Evolutionary conservation across 1,140 invertebrate species (phyloP), one percentile per base, ranked within the genome.

Genomic region (Glossosoma conforme): DNA sequence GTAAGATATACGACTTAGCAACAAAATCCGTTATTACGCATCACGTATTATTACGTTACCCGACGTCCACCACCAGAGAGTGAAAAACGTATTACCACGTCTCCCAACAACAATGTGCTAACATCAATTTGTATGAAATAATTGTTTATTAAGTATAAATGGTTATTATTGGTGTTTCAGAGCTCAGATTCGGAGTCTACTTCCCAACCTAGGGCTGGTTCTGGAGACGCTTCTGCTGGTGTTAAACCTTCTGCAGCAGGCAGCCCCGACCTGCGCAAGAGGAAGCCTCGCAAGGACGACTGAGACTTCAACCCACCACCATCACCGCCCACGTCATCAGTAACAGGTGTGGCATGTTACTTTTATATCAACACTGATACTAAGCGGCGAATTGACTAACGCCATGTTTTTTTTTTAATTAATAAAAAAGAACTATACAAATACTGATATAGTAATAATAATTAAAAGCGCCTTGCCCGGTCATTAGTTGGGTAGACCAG

Each of bases 261-360:
- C 14, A 49, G 46, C 33, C 46, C 46, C n/a, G n/a, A 15, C 24
- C 18, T 49, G 6, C 20, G 37, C 14, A 49, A 49, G 24, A 32
- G 46, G 18, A 49, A 49, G 32, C 32, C 45, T 1, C 37, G 35
- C 11, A 47, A 47, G 9, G 45, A 33, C 19, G 45, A 47, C 36
- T 47, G n/a, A n/a, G n/a, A n/a, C n/a, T n/a, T n/a, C n/a, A n/a
- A n/a, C n/a, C n/a, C n/a, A n/a, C n/a, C n/a, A n/a, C n/a, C n/a
- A n/a, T n/a, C n/a, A n/a, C n/a, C n/a, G n/a, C n/a, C n/a, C n/a
- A n/a, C n/a, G n/a, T n/a, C n/a, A n/a, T n/a, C n/a, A n/a, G n/a
- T n/a, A n/a, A n/a, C n/a, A n/a, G n/a, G n/a, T n/a, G n/a, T n/a
- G n/a, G n/a, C n/a, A n/a, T n/a, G n/a, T n/a, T n/a, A n/a, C n/a